Evolutionary conservation across 2,113 vertebrate species (phyloP), one percentile per base, ranked within the genome.

Genomic region (Brachirus orientalis): DNA sequence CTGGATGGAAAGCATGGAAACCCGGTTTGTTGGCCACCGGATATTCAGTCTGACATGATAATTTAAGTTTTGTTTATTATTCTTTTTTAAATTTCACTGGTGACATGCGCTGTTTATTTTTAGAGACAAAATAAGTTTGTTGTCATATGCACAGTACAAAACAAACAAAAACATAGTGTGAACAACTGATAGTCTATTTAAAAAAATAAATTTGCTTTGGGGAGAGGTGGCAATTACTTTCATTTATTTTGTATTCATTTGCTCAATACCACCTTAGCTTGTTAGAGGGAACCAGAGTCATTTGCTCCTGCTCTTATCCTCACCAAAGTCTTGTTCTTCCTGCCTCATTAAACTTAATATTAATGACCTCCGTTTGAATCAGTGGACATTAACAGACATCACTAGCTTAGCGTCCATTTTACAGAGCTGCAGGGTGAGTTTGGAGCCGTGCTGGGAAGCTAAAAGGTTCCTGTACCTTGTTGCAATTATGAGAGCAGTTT

Each of bases 401-500:
- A 54, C 8, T 45, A 17, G 11, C 18, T 52, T 16, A 40, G 9
- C 3, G 11, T 11, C 13, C 0, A 12, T 40, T 47, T n/a, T 14
- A 18, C 16, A 45, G 46, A 47, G 53, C 81, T 5, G 10, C 14
- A 4, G 75, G 50, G 41, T 6, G 55, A 43, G 22, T 69, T 51
- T 51, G 45, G 67, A 38, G 48, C 48, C 46, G 46, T 55, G 47
- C 14, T 43, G 37, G 33, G 38, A 38, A 17, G 17, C 47, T 76
- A 60, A 69, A 18, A 69, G 46, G 62, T 65, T 48, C 67, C 52
- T 75, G 68, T 35, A 56, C 69, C 54, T 64, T 79, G 80, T 72
- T 69, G 71, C 69, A 77, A 75, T 69, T 82, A 63, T 51, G 41
- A 67, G 50, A 72, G 65, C 66, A 38, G 63, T 72, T 82, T 87